Evolutionary conservation across 1,140 invertebrate species (phyloP).

Genomic region (Vanessa atalanta): DNA sequence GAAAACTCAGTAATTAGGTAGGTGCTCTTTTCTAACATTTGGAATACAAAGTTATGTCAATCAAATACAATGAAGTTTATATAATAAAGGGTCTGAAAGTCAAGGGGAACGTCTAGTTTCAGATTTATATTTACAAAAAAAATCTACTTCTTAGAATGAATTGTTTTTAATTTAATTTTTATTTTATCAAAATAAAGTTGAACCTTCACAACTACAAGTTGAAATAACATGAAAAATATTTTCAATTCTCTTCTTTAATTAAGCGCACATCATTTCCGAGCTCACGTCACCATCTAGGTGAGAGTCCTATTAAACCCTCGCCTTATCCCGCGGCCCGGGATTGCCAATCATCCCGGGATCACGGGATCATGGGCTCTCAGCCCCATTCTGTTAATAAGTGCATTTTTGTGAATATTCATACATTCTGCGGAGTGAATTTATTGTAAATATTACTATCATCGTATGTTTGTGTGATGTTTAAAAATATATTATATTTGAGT

Average conservation of each 20-base stretch:
- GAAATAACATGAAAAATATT: conserved; percentile 7
- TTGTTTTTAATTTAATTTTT: too few species aligned
- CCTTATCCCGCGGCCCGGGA: conserved; percentile 44
- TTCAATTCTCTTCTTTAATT: conserved; percentile 25
- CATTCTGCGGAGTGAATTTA: neutral
- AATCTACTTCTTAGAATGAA: too few species aligned
- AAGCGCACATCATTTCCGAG: conserved; percentile 28
- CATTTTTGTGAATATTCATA: conserved; percentile 53
- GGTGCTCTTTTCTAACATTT: too few species aligned
- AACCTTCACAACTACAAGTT: neutral
- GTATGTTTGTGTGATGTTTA: neutral
- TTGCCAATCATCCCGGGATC: conserved; percentile 72
- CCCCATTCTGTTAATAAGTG: conserved; percentile 54
- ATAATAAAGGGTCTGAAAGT: too few species aligned
- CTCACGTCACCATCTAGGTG: conserved; percentile 34
- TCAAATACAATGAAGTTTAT: too few species aligned
- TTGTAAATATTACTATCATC: neutral
- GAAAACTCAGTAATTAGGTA: too few species aligned
- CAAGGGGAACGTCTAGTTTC: too few species aligned
- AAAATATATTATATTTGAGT: too few species aligned
- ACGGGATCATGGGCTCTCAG: conserved; percentile 44
- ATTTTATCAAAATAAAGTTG: neutral
- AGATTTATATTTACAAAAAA: too few species aligned
- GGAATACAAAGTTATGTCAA: too few species aligned
- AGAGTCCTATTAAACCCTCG: conserved; percentile 55